Evolutionary conservation across 2,113 vertebrate genomes (phyloP).

Genomic region (Cochlearius cochlearius): DNA sequence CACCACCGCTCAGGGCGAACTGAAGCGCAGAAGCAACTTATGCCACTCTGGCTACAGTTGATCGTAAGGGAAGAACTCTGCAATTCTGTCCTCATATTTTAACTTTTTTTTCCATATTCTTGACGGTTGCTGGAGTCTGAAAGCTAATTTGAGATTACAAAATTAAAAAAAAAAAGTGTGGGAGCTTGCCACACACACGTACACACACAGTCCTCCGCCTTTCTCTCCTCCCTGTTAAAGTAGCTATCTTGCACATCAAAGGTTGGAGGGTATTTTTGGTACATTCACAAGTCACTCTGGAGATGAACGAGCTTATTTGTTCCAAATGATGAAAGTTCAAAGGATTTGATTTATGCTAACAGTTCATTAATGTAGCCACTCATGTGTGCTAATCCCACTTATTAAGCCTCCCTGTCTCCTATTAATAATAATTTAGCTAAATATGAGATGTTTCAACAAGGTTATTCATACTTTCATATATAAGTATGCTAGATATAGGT

Average conservation of each 20-base stretch:
- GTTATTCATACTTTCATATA: neutral
- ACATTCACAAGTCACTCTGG: slow-evolving; percentile 6
- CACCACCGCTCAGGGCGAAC: neutral
- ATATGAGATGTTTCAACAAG: slow-evolving; percentile 23
- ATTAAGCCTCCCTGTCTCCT: neutral
- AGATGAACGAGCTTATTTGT: slow-evolving; percentile 2
- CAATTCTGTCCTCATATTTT: neutral
- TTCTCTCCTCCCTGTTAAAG: neutral
- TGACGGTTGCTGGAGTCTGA: neutral
- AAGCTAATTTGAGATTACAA: neutral
- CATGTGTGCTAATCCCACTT: slow-evolving; percentile 21
- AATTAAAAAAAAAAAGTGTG: neutral
- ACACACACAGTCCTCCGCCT: neutral
- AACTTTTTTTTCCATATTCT: neutral
- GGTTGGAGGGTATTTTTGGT: neutral
- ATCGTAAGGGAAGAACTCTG: neutral
- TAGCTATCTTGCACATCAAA: slow-evolving; percentile 15
- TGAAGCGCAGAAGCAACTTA: neutral
- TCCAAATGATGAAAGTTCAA: slow-evolving; percentile 34
- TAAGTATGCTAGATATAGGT: slow-evolving; percentile 1
- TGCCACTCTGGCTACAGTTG: neutral
- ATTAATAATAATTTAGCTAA: slow-evolving; percentile 34
- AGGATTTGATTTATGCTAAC: slow-evolving; percentile 26
- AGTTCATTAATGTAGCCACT: slow-evolving; percentile 30
- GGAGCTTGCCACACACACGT: neutral